These are phyloP conservation scores for Diarsia rubi DNA, from an alignment of 2,888 invertebrate species.

Conservation along the genomic window DNA sequence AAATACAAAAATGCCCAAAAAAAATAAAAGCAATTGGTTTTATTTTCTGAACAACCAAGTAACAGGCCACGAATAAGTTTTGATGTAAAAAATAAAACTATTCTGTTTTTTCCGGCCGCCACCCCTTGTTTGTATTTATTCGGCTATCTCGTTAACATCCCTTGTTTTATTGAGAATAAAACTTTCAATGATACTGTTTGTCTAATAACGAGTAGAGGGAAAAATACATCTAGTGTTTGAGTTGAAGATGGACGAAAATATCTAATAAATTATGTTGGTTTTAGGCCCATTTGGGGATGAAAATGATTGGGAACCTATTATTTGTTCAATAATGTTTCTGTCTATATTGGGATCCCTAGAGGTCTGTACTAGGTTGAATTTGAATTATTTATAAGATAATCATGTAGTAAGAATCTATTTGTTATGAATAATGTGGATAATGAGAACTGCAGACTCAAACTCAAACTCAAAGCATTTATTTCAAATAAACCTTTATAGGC, in stretches of 20 bases:
- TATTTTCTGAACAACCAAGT: conserved; percentile 37
- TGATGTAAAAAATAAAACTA: conserved; percentile 63
- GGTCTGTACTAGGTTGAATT: conserved; percentile 6
- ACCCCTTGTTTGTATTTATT: conserved; percentile 63
- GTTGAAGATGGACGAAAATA: conserved; percentile 6
- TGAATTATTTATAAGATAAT: background rate
- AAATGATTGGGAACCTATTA: background rate
- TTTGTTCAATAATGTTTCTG: conserved; percentile 15
- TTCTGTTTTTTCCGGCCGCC: conserved; percentile 66
- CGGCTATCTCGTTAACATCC: conserved; percentile 60
- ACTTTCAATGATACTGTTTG: conserved; percentile 65
- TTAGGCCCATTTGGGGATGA: conserved; percentile 18
- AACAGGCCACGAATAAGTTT: conserved; percentile 57
- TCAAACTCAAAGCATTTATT: no score
- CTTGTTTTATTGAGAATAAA: conserved; percentile 64
- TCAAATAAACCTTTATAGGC: no score
- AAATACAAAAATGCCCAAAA: background rate
- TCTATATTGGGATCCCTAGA: background rate
- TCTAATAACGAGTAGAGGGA: conserved; percentile 45
- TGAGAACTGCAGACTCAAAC: background rate
- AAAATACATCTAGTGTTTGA: conserved; percentile 21
- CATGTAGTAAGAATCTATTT: background rate
- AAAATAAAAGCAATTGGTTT: conserved; percentile 30
- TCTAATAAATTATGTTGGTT: conserved; percentile 30
- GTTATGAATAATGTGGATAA: background rate